These are phyloP conservation scores for Nerophis lumbriciformis DNA, from an alignment of 2,113 vertebrate species.

Conservation along the genomic window DNA sequence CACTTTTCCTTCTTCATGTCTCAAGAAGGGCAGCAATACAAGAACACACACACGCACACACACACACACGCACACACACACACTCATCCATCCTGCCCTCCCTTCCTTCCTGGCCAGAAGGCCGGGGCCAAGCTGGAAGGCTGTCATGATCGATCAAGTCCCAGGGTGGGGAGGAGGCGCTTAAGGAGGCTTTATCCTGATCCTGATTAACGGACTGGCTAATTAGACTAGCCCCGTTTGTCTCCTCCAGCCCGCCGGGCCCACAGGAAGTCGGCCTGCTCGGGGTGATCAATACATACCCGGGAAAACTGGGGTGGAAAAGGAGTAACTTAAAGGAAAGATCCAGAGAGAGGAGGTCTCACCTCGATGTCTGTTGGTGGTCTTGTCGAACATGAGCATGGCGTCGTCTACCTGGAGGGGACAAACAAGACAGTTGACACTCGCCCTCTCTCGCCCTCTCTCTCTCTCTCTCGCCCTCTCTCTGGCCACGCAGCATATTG, in stretches of 20 bases:
- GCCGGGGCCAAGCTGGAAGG: slow-evolving; percentile 60
- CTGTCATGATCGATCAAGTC: slow-evolving; percentile 76
- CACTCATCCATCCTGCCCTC: slow-evolving; percentile 46
- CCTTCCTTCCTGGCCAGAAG: slow-evolving; percentile 54
- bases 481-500: slow-evolving; percentile 56
- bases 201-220: slow-evolving; percentile 75
- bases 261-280: slow-evolving; percentile 57
- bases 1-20: too few species aligned
- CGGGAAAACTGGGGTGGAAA: slow-evolving; percentile 28
- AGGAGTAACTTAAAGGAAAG: slow-evolving; percentile 39
- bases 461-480: neutral
- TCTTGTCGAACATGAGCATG: slow-evolving; percentile 99
- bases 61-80: slow-evolving; percentile 29
- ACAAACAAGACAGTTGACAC: slow-evolving; percentile 46
- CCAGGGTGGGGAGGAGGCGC: slow-evolving; percentile 59
- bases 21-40: too few species aligned
- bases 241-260: slow-evolving; percentile 64
- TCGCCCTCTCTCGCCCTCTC: slow-evolving; percentile 18
- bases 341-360: slow-evolving; percentile 41
- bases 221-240: slow-evolving; percentile 72
- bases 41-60: slow-evolving; percentile 11
- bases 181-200: slow-evolving; percentile 75
- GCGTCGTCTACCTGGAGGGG: slow-evolving; percentile 92
- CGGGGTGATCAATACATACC: slow-evolving; percentile 61
- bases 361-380: slow-evolving; percentile 98